Percentiles rank a stretch among this genome's conserved stretches.
These are phyloP conservation scores for Patella depressa DNA, from an alignment of 2,888 invertebrate genomes.

Conservation along the genomic window DNA sequence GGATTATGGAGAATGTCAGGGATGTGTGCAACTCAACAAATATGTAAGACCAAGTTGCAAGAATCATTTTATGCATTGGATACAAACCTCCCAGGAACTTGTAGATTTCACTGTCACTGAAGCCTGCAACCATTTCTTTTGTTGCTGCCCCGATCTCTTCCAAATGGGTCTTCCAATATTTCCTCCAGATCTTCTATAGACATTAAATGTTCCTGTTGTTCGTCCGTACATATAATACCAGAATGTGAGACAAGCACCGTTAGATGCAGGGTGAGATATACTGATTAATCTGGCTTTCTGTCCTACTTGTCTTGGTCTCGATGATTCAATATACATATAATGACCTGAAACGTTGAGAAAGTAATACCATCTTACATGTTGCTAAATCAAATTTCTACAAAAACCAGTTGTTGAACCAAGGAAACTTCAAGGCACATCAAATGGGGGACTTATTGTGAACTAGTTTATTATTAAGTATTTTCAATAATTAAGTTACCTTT, in stretches of 20 bases:
- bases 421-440: neutral
- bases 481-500: slow-evolving; percentile 38
- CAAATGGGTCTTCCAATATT: slow-evolving; percentile 37
- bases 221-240: slow-evolving; percentile 58
- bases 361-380: neutral
- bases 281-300: slow-evolving; percentile 47
- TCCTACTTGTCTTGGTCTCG: slow-evolving; percentile 35
- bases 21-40: too few species aligned
- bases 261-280: slow-evolving; percentile 33
- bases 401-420: neutral
- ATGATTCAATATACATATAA: slow-evolving; percentile 55
- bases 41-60: too few species aligned
- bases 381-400: neutral
- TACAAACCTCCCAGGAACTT: slow-evolving; percentile 49
- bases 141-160: slow-evolving; percentile 45
- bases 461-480: too few species aligned
- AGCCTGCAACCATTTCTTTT: slow-evolving; percentile 52
- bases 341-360: slow-evolving; percentile 37
- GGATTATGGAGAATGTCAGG: too few species aligned
- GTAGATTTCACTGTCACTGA: slow-evolving; percentile 47
- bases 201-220: slow-evolving; percentile 48
- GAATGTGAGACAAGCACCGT: slow-evolving; percentile 50
- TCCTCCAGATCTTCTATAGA: slow-evolving; percentile 39
- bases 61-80: too few species aligned
- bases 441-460: neutral